These are phyloP conservation scores for Anguilla pacifica DNA, from an alignment of 2,797 vertebrate species.

Conservation along the genomic window DNA sequence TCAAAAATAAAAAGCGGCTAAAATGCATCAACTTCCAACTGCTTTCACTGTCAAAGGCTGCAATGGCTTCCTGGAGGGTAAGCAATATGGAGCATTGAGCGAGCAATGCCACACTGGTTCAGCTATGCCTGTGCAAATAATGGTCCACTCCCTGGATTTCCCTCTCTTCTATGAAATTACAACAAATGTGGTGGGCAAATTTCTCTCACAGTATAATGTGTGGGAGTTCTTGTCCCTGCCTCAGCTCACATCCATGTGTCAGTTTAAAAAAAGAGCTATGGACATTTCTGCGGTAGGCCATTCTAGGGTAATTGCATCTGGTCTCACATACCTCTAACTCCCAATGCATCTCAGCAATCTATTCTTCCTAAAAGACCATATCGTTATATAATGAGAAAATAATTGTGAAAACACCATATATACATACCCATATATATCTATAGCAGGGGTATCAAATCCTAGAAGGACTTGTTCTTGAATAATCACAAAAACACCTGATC, in stretches of 20 bases:
- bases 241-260: slow-evolving; percentile 39
- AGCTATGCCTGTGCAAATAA: slow-evolving; percentile 37
- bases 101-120: slow-evolving; percentile 25
- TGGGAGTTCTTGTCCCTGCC: neutral
- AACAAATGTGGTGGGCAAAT: slow-evolving; percentile 49
- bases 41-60: neutral
- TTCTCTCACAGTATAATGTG: slow-evolving; percentile 42
- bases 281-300: slow-evolving; percentile 62
- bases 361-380: too few relatives aligned
- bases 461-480: neutral
- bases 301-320: slow-evolving; percentile 60
- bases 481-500: neutral
- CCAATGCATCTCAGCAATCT: too few relatives aligned
- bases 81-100: slow-evolving; percentile 23
- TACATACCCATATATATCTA: too few relatives aligned
- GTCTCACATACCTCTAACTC: slow-evolving; percentile 67
- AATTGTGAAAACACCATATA: too few relatives aligned
- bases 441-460: neutral
- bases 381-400: too few relatives aligned
- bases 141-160: slow-evolving; percentile 43
- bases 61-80: slow-evolving; percentile 10
- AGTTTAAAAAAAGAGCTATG: slow-evolving; percentile 58
- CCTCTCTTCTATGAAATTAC: slow-evolving; percentile 45
- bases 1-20: too few relatives aligned
- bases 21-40: too few relatives aligned